These are phyloP conservation scores for Myopa tessellatipennis DNA, from an alignment of 2,888 invertebrate genomes.

Conservation along the genomic window DNA sequence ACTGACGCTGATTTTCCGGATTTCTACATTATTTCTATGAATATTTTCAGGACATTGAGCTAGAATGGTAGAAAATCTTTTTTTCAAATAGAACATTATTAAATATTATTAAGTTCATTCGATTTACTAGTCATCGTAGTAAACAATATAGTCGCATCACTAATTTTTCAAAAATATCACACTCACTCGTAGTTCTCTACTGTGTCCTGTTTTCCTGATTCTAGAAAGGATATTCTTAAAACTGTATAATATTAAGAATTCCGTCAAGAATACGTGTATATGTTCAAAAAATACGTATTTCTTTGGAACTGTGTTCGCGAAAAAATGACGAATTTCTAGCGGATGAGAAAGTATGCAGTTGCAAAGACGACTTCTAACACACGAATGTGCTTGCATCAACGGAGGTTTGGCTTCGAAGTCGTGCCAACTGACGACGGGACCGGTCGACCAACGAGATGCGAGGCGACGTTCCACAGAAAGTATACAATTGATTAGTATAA, in stretches of 20 bases:
- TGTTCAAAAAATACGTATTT: neutral
- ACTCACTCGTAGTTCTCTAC: neutral
- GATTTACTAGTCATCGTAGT: too few relatives aligned
- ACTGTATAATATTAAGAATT: neutral
- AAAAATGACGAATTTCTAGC: neutral
- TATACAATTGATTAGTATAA: too few relatives aligned
- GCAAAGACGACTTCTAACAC: conserved; percentile 18
- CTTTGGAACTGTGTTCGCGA: too few relatives aligned
- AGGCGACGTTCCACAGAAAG: too few relatives aligned
- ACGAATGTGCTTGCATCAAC: neutral
- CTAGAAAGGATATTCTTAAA: neutral
- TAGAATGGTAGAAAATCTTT: too few relatives aligned
- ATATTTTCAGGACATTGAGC: too few relatives aligned
- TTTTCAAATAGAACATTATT: too few relatives aligned
- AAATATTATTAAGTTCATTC: too few relatives aligned
- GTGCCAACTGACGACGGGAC: neutral
- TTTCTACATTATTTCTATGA: too few relatives aligned
- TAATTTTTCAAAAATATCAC: neutral
- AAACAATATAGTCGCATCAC: too few relatives aligned
- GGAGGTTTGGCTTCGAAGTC: conserved; percentile 2
- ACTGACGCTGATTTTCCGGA: too few relatives aligned
- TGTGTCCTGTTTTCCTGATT: neutral
- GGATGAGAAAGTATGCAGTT: conserved; percentile 15
- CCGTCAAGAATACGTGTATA: neutral
- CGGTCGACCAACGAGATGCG: too few relatives aligned